Evolutionary conservation across 2,113 vertebrate species (phyloP), one percentile per base, ranked within the genome.

Genomic region (Phalacrocorax aristotelis): DNA sequence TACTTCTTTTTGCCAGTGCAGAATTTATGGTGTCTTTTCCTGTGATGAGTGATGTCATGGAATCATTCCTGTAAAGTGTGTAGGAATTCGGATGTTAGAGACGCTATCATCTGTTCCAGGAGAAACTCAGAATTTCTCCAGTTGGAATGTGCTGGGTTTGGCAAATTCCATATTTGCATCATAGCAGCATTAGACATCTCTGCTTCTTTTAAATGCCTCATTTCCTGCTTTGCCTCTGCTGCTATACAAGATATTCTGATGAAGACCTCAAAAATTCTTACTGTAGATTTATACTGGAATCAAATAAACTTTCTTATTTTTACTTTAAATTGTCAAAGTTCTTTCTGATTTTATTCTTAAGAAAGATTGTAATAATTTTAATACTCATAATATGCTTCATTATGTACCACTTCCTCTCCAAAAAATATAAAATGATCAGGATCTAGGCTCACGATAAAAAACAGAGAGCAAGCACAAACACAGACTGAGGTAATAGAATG

Each of bases 141-240:
- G 42, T 3, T 90, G 77, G 86, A 71, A 87, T 87, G 69, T 90
- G 90, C 95, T 94, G 95, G 90, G 70, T 81, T 88, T 79, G 61
- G 51, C 68, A 86, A 80, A 90, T 83, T 46, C 58, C 44, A 27
- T 20, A 11, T 81, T 92, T 70, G 52, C 66, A 71, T 82, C 75
- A 69, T 4, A 91, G 70, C 83, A 69, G 44, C 26, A 49, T 75
- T 10, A 91, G 69, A 26, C 64, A 42, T 51, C 58, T 83, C 87
- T 77, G 22, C 44, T 57, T 57, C 72, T 64, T 81, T 15, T 46
- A 64, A 78, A 79, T 72, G 42, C 44, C 69, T 84, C 38, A 13
- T 75, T 89, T 78, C 36, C 76, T 89, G 49, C 72, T 89, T 57
- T 90, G 13, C 26, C 34, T 66, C 64, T 83, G 83, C 79, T 92